Conservation (phyloP, 2,113 vertebrate genomes). For the Fulmarus glacialis region DNA sequence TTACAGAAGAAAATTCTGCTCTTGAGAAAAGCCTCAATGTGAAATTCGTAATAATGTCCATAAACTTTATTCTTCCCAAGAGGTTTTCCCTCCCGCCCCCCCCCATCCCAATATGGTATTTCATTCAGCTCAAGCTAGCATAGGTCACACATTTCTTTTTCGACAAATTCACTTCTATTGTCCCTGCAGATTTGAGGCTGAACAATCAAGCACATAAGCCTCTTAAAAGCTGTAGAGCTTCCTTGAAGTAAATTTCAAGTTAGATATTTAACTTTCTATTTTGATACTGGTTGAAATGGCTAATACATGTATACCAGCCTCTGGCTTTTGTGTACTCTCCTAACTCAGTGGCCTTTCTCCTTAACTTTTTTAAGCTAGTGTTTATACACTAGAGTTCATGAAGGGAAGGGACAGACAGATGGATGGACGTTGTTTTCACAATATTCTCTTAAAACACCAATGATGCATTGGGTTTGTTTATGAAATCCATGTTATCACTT, state of each 20-base stretch:
- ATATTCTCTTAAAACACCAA: background rate
- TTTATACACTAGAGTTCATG: background rate
- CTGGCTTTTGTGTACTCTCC: background rate
- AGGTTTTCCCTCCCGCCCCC: background rate
- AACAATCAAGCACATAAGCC: background rate
- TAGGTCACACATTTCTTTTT: background rate
- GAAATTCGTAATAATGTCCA: background rate
- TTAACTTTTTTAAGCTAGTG: background rate
- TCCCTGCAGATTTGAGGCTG: background rate
- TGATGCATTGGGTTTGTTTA: background rate
- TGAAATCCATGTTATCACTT: background rate
- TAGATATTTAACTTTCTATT: background rate
- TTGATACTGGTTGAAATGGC: background rate
- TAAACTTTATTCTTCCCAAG: background rate
- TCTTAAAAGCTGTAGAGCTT: background rate
- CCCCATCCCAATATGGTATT: background rate
- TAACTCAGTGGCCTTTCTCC: background rate
- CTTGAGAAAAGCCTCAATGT: background rate
- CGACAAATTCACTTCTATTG: background rate
- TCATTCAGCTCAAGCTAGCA: background rate
- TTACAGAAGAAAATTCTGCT: background rate
- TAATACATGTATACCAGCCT: background rate
- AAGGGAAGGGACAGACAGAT: background rate
- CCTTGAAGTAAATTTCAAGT: background rate
- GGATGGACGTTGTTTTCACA: background rate